Base-by-base conservation (phyloP, 2,888 invertebrate species). In the Lutraria lutraria region DNA sequence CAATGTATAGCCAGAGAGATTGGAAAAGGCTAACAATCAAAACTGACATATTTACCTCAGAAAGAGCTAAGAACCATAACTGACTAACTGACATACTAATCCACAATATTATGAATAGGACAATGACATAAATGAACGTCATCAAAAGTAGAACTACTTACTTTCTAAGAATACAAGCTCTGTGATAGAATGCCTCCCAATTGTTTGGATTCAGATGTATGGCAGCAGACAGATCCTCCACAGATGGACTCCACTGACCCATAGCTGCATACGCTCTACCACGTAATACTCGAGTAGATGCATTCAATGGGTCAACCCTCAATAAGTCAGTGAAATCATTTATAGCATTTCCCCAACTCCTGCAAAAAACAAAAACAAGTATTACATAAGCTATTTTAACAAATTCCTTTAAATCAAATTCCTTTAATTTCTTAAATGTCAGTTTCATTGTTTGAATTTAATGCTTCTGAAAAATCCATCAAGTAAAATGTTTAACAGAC, bases 121-220 rank as follows among this genome's bases (percentile, higher is more conserved):
- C n/a, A n/a, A n/a, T n/a, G n/a, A n/a, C 43, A 43, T 8, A 43
- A 43, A 43, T 43, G 8, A 43, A 43, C 43, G 4, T 4, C 43
- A 43, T 43, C 2, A 43, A 68, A 0, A 6, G 25, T 10, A 10
- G 25, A 68, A 25, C 4, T 68, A 68, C 95, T 91, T 90, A 96
- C 96, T 95, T 96, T 90, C 96, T 93, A 8, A 97, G 94, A 72
- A 96, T 94, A 92, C 96, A 96, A 29, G 95, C 97, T 25, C 97
- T 93, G 86, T 96, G 94, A 90, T 96, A 97, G 92, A 96, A 96
- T 8, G 96, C 96, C 89, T 95, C 88, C 94, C 96, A 95, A 92
- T 95, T 95, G 79, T 94, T 93, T 21, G 97, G 97, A 91, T 96
- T 95, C 19, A 96, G 94, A 91, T 96, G 97, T 82, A 97, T 95